Evolutionary conservation across 2,797 vertebrate species (phyloP), one percentile per base, ranked within the genome.

Genomic region (Emys orbicularis): DNA sequence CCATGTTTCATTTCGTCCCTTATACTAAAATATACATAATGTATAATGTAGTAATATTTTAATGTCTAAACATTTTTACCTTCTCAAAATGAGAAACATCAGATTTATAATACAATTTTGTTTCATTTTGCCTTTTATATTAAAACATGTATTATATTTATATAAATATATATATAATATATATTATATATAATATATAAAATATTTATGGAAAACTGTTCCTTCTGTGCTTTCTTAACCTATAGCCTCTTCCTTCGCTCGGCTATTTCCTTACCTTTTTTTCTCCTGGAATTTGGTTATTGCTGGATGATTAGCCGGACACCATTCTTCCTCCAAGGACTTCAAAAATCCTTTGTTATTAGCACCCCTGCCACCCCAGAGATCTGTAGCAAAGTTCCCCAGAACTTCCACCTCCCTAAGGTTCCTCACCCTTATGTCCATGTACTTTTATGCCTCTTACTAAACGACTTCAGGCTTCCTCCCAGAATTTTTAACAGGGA

Each of bases 311-410:
- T 2, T 47, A 50, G 49, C 3, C 6, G 12, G 86, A 31, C 18
- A 29, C 25, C 31, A 9, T 4, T 11, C 5, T 76, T 79, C 5
- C 53, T 88, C 34, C 3, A 1, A 0, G 2, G 76, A 21, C 3
- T 90, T 81, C 15, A 92, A 65, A 76, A 94, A 47, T 0, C 1
- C 8, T 1, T 79, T 74, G 1, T 50, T 44, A 11, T n/a, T 9
- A 59, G 57, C 34, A 2, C 15, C 15, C 6, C 57, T 3, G 2
- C 47, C 29, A n/a, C 29, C 2, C 3, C 3, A 44, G 6, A 50
- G 54, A 90, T 93, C 76, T 83, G 2, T 2, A 65, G 3, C 79
- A 29, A 56, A 56, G 37, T 34, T 27, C 25, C 76, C 12, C 3
- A 50, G 8, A 89, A 16, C 5, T 44, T 12, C 31, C 1, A 12